Percentiles rank a stretch among this genome's conserved stretches.
These are phyloP conservation scores for Idaea straminata DNA, from an alignment of 2,888 invertebrate species.

Conservation along the genomic window DNA sequence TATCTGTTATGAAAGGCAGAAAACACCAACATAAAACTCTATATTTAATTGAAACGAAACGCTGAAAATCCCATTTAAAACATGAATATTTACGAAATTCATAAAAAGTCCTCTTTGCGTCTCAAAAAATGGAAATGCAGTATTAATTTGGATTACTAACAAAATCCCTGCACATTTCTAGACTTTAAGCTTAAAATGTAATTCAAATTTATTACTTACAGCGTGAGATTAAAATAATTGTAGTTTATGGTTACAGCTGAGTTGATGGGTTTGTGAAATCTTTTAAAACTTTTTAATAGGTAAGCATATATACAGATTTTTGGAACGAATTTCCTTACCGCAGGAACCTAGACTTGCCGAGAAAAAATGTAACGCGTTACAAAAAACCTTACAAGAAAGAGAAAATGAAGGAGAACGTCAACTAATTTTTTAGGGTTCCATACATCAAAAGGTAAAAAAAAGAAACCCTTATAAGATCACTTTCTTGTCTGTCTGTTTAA, in stretches of 20 bases:
- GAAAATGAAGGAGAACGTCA: too few relatives aligned
- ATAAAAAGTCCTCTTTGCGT: not conserved
- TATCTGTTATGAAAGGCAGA: not conserved
- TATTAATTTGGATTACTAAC: slow-evolving; percentile 27
- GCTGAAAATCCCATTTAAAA: not conserved
- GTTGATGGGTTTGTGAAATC: not conserved
- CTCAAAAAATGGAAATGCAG: slow-evolving; percentile 18
- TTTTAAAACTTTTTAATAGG: not conserved
- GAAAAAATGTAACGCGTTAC: too few relatives aligned
- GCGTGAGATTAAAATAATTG: not conserved
- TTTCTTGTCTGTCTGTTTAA: too few relatives aligned
- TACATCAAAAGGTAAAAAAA: too few relatives aligned
- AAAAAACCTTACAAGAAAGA: too few relatives aligned
- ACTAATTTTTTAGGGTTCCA: too few relatives aligned
- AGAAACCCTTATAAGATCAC: too few relatives aligned
- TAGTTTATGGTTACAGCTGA: not conserved
- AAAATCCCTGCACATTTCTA: slow-evolving; percentile 15
- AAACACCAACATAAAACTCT: not conserved
- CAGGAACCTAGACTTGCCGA: too few relatives aligned
- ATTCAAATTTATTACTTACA: slow-evolving; percentile 6
- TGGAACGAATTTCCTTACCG: too few relatives aligned
- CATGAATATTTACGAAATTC: not conserved
- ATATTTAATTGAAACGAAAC: not conserved
- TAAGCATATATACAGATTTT: too few relatives aligned
- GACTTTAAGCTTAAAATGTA: slow-evolving; percentile 19